Evolutionary conservation across 2,113 vertebrate species (phyloP), one percentile per base, ranked within the genome.

Genomic region (Polypterus senegalus): DNA sequence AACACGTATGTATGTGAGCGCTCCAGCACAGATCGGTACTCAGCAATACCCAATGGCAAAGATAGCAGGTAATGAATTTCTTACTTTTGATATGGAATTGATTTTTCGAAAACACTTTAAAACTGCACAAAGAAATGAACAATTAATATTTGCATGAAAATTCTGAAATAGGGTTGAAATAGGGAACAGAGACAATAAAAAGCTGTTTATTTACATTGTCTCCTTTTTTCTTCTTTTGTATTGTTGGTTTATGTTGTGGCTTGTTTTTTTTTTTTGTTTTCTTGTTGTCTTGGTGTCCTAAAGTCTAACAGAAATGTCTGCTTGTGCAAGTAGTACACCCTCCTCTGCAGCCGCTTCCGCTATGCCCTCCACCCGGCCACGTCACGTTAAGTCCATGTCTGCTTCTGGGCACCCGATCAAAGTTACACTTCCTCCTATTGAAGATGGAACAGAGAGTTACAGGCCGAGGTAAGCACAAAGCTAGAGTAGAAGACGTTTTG

Each of bases 321-420:
- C 67, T 0, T 60, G 62, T 58, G 60, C 63, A 49, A 85, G 89
- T 10, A 91, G 87, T 74, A 82, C 89, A 2, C 81, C 89, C 1
- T 89, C 86, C 1, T 72, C 87, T 1, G 79, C 84, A 10, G 67
- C 81, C 1, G 55, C 84, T 1, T 77, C 83, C 5, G 83, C 82
- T 0, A 70, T 85, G 4, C 74, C 84, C 47, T 87, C 94, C 1
- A 76, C 94, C 0, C 86, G 95, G 46, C 92, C 96, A n/a, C 93
- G 96, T 8, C 96, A 98, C 75, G 91, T 94, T 59, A 99, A 99
- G 77, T 98, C 96, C 51, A 95, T 99, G 93, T 98, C 96, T 0
- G 86, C 96, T 27, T 98, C 96, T n/a, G 91, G 93, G 51, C 96
- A 99, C 61, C 94, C 96, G 5, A 87, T 90, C 54, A 98, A 97